These are phyloP conservation scores for Crocodylus rhombifer DNA, from an alignment of 2,797 vertebrate species.

Conservation along the genomic window DNA sequence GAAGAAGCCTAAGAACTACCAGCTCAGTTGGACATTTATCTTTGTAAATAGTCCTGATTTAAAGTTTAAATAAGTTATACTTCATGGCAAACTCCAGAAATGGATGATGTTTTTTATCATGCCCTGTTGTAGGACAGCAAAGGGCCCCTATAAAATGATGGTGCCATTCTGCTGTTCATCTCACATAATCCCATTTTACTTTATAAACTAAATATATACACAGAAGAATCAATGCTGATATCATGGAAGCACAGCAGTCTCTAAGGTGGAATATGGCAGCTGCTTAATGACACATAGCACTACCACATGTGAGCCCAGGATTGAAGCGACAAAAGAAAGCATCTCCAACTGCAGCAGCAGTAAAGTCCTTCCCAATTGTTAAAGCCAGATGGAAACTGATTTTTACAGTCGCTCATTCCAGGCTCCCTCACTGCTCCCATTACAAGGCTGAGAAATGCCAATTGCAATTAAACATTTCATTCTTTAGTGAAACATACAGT, in stretches of 20 bases:
- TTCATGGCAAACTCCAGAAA: not conserved
- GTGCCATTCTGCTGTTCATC: fast-evolving
- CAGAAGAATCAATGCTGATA: not conserved
- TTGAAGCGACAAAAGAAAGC: not conserved
- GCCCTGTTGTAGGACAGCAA: not conserved
- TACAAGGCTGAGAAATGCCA: not conserved
- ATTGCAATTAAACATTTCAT: constrained; percentile 28
- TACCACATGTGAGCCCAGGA: not conserved
- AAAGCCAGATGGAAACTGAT: not conserved
- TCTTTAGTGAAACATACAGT: not conserved
- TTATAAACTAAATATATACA: not conserved
- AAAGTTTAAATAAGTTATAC: not conserved
- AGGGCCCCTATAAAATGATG: not conserved
- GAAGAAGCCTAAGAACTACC: not conserved
- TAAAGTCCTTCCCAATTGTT: not conserved
- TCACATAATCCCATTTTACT: not conserved
- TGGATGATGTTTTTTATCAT: fast-evolving
- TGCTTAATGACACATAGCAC: not conserved
- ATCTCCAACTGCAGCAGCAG: not conserved
- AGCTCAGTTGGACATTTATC: not conserved
- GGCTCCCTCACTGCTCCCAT: not conserved
- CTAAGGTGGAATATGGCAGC: not conserved
- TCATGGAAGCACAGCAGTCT: not conserved
- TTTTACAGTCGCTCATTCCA: constrained; percentile 29
- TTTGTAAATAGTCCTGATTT: not conserved